Conservation (phyloP, 1,140 invertebrate species). For the Anoplolepis gracilipes region DNA sequence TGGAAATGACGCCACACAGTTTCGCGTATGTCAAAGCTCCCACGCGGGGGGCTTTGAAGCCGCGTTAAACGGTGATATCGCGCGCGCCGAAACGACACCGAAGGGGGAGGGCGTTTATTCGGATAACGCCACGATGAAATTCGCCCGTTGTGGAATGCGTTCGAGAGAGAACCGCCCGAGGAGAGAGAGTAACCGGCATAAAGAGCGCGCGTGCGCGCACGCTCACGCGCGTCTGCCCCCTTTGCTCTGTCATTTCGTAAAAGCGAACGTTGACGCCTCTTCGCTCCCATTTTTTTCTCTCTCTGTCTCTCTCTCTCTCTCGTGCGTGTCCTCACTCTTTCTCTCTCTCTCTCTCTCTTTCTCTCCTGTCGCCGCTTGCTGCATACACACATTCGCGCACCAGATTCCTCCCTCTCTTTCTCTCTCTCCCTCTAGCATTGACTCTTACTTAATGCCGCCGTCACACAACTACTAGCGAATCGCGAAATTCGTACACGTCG, state of each 20-base stretch:
- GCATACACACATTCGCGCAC: not conserved
- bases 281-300: slow-evolving; percentile 7
- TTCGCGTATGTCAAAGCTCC: slow-evolving; percentile 31
- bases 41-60: not conserved
- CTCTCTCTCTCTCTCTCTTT: not conserved
- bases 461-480: slow-evolving; percentile 21
- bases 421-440: slow-evolving; percentile 6
- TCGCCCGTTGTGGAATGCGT: not conserved
- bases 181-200: slow-evolving; percentile 64
- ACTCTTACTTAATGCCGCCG: slow-evolving; percentile 18
- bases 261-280: slow-evolving; percentile 66
- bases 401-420: not conserved
- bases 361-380: no score
- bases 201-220: slow-evolving; percentile 35
- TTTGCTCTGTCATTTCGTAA: slow-evolving; percentile 61
- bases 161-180: slow-evolving; percentile 43
- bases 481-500: slow-evolving; percentile 1
- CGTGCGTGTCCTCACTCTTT: not conserved
- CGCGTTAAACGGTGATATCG: slow-evolving; percentile 32
- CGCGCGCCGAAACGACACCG: slow-evolving; percentile 43
- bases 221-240: slow-evolving; percentile 24
- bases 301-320: not conserved
- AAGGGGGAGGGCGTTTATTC: slow-evolving; percentile 53
- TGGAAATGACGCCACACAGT: slow-evolving; percentile 42
- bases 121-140: slow-evolving; percentile 56